These are phyloP conservation scores for Lomographa bimaculata DNA, from an alignment of 2,888 invertebrate species.

Conservation along the genomic window DNA sequence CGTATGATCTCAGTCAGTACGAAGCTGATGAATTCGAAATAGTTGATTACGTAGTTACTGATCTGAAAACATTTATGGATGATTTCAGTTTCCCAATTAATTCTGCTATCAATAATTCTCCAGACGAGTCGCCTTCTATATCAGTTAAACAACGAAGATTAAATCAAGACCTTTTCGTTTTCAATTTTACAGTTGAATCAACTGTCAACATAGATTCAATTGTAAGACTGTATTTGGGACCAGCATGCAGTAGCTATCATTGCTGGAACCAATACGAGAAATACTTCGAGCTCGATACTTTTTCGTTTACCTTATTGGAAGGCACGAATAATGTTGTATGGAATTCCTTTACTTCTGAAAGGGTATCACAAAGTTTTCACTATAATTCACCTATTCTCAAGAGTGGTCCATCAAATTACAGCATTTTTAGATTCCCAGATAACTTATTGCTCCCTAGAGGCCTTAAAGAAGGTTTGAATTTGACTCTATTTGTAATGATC, in stretches of 20 bases:
- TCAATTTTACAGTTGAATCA: conserved; percentile 59
- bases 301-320: conserved; percentile 43
- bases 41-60: conserved; percentile 45
- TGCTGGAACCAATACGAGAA: conserved; percentile 56
- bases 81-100: conserved; percentile 59
- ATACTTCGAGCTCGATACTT: conserved; percentile 66
- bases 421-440: conserved; percentile 64
- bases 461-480: conserved; percentile 55
- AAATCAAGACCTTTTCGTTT: conserved; percentile 52
- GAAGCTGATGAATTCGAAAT: conserved; percentile 55
- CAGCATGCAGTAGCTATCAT: conserved; percentile 46
- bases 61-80: conserved; percentile 61
- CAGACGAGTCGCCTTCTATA: conserved; percentile 30
- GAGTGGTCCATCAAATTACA: conserved; percentile 16
- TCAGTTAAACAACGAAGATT: conserved; percentile 65
- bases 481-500: conserved; percentile 67
- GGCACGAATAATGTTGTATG: conserved; percentile 61
- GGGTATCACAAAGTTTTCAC: conserved; percentile 52
- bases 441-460: conserved; percentile 67
- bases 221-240: conserved; percentile 67
- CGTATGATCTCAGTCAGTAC: conserved; percentile 53
- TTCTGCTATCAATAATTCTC: conserved; percentile 44
- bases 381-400: conserved; percentile 47
- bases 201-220: conserved; percentile 42
- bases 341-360: conserved; percentile 51